Evolutionary conservation across 2,888 invertebrate genomes (phyloP).

Genomic region (Epistrophe eligans): DNA sequence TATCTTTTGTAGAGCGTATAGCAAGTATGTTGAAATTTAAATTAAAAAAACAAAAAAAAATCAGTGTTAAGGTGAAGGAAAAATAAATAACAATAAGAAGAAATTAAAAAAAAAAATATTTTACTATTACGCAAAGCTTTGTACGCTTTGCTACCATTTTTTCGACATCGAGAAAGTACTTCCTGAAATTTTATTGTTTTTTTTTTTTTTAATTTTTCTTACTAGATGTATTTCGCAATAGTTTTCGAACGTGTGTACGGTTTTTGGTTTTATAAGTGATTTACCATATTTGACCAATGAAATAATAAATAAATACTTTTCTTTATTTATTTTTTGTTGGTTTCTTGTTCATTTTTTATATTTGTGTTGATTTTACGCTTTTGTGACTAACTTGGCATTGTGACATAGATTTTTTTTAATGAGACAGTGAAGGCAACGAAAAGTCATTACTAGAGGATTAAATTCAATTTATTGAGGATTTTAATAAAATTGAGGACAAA

Average conservation of each 20-base stretch:
- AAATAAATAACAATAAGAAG: constrained; percentile 35
- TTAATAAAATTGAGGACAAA: constrained; percentile 12
- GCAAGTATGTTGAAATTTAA: constrained; percentile 55
- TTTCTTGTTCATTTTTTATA: background rate
- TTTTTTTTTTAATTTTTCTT: constrained; percentile 36
- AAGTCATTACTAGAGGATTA: constrained; percentile 44
- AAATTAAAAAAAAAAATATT: constrained; percentile 18
- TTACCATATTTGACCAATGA: constrained; percentile 62
- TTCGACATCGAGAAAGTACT: constrained; percentile 70
- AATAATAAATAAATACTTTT: constrained; percentile 24
- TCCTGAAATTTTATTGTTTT: constrained; percentile 34
- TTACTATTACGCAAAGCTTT: constrained; percentile 62
- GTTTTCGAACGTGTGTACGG: constrained; percentile 47
- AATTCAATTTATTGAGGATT: constrained; percentile 17
- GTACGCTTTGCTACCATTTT: constrained; percentile 42
- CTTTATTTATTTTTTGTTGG: background rate
- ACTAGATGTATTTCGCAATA: constrained; percentile 38
- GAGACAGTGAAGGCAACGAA: background rate
- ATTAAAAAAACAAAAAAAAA: constrained; percentile 24
- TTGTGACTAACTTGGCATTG: constrained; percentile 44
- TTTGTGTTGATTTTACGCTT: background rate
- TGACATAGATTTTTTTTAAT: constrained; percentile 22
- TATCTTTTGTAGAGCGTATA: constrained; percentile 4
- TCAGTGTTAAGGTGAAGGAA: constrained; percentile 75
- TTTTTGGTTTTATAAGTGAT: constrained; percentile 67